A percentile compares a stretch with the other conserved stretches of the same genome.
Evolutionary conservation across 2,113 vertebrate genomes (phyloP).

Genomic region (Brachypodius melanocephalos): DNA sequence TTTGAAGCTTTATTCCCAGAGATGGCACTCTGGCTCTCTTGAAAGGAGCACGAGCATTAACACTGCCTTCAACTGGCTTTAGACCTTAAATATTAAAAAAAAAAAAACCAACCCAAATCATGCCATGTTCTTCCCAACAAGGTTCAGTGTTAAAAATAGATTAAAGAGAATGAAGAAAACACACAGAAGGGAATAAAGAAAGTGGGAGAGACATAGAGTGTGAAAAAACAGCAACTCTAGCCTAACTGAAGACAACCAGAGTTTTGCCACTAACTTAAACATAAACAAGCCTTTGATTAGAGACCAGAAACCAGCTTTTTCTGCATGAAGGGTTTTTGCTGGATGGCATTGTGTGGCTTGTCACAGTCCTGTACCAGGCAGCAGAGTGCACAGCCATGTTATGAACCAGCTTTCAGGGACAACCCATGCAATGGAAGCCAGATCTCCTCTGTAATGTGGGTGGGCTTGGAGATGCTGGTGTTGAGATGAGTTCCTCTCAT

Average conservation of each 20-base stretch:
- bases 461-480: neutral
- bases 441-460: neutral
- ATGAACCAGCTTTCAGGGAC: neutral
- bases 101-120: neutral
- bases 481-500: neutral
- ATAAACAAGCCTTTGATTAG: neutral
- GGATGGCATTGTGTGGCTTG: neutral
- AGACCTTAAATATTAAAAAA: conserved; percentile 31
- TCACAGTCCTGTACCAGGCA: neutral
- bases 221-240: neutral
- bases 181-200: neutral
- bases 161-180: conserved; percentile 29
- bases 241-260: neutral
- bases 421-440: neutral
- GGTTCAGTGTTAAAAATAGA: conserved; percentile 42
- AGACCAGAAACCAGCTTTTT: conserved; percentile 1
- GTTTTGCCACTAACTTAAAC: conserved; percentile 9
- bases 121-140: neutral
- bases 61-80: neutral
- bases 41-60: neutral
- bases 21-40: neutral
- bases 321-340: neutral
- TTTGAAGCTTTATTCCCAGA: conserved; percentile 13
- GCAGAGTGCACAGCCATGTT: neutral
- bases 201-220: neutral